phyloP scores from a whole-genome alignment of 2,113 vertebrate species.

The Sylvilagus bachmani region DNA sequence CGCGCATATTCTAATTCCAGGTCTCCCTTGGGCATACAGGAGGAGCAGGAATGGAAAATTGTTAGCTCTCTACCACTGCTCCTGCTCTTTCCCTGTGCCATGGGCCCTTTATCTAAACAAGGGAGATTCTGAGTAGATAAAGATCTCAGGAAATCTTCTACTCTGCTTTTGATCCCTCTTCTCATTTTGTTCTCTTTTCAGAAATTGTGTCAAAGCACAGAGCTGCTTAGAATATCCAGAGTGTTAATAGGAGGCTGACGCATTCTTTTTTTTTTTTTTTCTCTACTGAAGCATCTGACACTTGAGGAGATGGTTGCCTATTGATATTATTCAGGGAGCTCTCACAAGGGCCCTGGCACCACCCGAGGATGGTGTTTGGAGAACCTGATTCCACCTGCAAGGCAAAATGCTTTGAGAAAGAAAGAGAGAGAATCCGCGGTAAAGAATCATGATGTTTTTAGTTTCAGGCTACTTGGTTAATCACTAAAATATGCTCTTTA shows the following conservation, averaged over 20 bases:
- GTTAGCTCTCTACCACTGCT: not conserved
- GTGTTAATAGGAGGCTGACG: not conserved
- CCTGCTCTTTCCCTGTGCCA: not conserved
- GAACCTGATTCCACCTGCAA: conserved; percentile 13
- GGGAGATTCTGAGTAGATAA: not conserved
- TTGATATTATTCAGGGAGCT: not conserved
- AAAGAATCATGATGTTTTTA: conserved; percentile 22
- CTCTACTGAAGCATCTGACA: not conserved
- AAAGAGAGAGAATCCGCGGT: not conserved
- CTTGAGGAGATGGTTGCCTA: not conserved
- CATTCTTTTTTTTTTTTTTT: no score
- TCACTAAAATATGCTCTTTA: conserved; percentile 29
- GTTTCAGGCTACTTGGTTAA: conserved; percentile 22
- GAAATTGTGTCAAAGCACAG: not conserved
- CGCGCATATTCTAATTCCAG: fast-evolving
- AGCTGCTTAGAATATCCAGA: not conserved
- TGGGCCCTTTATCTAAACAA: not conserved
- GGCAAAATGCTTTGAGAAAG: not conserved
- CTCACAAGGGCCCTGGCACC: not conserved
- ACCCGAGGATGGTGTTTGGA: not conserved
- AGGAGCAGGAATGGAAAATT: not conserved
- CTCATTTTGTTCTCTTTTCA: conserved; percentile 33
- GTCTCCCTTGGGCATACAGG: not conserved
- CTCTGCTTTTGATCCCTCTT: conserved; percentile 36
- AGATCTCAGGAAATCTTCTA: not conserved